These are phyloP conservation scores for Eledona agricola DNA, from an alignment of 2,888 invertebrate species.

Conservation along the genomic window DNA sequence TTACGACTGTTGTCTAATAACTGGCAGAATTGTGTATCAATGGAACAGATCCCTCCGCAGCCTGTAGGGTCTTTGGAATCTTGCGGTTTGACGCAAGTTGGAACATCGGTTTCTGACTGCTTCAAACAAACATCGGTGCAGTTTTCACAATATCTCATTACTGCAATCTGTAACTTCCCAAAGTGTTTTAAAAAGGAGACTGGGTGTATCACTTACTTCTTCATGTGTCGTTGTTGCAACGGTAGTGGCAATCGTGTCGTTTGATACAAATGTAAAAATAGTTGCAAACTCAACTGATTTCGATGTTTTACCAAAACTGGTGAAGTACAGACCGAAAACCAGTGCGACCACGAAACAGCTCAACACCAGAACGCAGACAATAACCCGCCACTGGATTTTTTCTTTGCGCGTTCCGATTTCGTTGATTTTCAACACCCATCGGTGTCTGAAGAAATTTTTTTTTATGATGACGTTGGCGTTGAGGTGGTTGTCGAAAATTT, in stretches of 20 bases:
- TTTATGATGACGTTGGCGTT: constrained; percentile 55
- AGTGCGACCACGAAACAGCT: constrained; percentile 52
- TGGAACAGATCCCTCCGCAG: constrained; percentile 72
- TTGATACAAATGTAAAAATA: not conserved
- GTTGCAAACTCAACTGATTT: not conserved
- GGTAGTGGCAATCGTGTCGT: not conserved
- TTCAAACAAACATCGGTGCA: constrained; percentile 53
- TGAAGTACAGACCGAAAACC: constrained; percentile 52
- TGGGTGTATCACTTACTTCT: constrained; percentile 4
- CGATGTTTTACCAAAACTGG: constrained; percentile 48
- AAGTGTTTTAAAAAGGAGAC: too few relatives aligned
- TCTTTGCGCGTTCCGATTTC: constrained; percentile 46
- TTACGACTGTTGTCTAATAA: constrained; percentile 65
- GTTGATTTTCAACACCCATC: constrained; percentile 60
- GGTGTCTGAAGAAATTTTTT: constrained; percentile 58
- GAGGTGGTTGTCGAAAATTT: constrained; percentile 48
- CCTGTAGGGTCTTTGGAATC: constrained; percentile 63
- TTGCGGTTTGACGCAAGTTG: constrained; percentile 51
- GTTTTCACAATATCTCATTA: constrained; percentile 16
- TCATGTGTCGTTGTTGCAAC: not conserved
- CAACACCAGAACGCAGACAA: constrained; percentile 52
- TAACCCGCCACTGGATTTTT: constrained; percentile 39
- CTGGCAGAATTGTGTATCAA: constrained; percentile 72
- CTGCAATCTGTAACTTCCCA: constrained; percentile 3
- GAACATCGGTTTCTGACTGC: constrained; percentile 48